A percentile compares a stretch with the other conserved stretches of the same genome.
These are phyloP conservation scores for Cantharis rufa DNA, from an alignment of 2,888 invertebrate species.

Conservation along the genomic window DNA sequence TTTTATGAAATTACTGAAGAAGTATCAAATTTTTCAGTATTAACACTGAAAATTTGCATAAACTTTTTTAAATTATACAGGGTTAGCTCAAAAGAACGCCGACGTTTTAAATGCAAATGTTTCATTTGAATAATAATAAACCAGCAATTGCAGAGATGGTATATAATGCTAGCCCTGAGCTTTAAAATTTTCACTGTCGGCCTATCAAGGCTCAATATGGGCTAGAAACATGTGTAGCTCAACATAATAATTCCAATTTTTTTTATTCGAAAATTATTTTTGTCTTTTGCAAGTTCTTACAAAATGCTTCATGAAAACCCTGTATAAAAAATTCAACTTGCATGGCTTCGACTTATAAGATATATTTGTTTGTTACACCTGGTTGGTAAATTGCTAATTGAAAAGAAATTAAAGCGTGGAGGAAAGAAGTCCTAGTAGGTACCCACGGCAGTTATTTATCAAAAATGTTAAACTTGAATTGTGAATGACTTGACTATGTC, in stretches of 20 bases:
- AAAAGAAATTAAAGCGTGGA: neutral
- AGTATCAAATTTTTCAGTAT: neutral
- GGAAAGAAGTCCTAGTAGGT: neutral
- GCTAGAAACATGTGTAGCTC: neutral
- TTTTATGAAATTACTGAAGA: neutral
- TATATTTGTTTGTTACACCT: neutral
- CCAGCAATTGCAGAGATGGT: neutral
- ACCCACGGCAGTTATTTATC: too few species aligned
- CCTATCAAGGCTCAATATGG: neutral
- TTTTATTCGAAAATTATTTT: too few species aligned
- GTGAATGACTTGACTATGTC: too few species aligned
- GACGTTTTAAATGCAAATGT: neutral
- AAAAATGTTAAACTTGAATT: too few species aligned
- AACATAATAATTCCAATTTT: too few species aligned
- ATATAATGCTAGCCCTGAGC: neutral
- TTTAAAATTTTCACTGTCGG: neutral
- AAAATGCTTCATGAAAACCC: too few species aligned
- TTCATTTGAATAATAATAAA: neutral
- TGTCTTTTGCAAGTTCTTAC: too few species aligned
- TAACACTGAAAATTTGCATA: neutral
- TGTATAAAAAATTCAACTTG: neutral
- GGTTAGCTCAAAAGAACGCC: neutral
- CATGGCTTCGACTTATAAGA: neutral
- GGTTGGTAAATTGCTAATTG: neutral
- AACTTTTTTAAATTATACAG: neutral